phyloP scores from a whole-genome alignment of 2,113 vertebrate species.

The Oxygymnocypris stewartii region DNA sequence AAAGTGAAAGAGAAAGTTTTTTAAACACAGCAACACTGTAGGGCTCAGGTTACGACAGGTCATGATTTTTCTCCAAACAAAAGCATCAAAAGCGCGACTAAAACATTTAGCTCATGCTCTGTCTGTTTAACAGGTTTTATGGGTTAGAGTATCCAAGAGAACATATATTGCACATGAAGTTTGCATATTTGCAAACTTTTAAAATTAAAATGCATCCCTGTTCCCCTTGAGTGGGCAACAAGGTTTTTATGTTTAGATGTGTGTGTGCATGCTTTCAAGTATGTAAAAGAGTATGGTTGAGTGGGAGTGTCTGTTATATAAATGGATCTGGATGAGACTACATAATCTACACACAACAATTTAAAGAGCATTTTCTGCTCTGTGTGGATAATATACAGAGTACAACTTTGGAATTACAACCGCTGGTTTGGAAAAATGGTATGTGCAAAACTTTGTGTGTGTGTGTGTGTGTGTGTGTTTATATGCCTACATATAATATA shows the following conservation, averaged over 20 bases:
- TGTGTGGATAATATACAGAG: neutral
- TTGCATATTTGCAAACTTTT: neutral
- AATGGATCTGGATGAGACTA: neutral
- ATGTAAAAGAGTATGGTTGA: slow-evolving; percentile 19
- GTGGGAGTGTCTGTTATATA: slow-evolving; percentile 37
- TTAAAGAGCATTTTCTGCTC: slow-evolving; percentile 19
- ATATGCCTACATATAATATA: neutral
- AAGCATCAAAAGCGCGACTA: neutral
- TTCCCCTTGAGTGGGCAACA: neutral
- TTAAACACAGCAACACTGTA: neutral
- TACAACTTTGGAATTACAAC: neutral
- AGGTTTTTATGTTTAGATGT: neutral
- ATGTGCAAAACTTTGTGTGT: neutral
- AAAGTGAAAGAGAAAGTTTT: slow-evolving; percentile 25
- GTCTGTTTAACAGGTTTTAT: neutral
- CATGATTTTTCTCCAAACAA: neutral
- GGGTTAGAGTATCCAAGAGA: neutral
- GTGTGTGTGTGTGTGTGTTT: neutral
- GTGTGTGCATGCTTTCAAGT: slow-evolving; percentile 7
- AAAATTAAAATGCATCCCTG: neutral
- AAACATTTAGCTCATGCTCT: neutral
- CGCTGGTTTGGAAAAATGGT: slow-evolving; percentile 45
- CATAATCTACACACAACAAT: neutral
- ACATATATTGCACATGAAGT: neutral
- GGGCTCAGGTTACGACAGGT: neutral